Evolutionary conservation across 2,113 vertebrate species (phyloP).

Genomic region (Takifugu flavidus): DNA sequence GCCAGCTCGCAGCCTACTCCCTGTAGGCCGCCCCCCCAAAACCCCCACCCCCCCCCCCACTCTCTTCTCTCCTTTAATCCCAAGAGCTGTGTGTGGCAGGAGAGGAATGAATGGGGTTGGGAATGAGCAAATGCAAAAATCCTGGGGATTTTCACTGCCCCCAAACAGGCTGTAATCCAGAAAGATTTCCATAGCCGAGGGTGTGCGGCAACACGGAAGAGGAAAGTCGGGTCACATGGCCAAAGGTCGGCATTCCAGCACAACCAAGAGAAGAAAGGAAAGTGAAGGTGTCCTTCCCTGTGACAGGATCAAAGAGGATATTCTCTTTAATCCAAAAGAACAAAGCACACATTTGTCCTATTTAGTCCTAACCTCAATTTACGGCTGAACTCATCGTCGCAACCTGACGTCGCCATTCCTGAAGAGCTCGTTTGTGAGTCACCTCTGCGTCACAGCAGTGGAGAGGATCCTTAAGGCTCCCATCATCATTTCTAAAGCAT

Average conservation of each 20-base stretch:
- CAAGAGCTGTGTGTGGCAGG: constrained; percentile 45
- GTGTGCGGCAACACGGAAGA: constrained; percentile 18
- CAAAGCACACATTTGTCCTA: background rate
- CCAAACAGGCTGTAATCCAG: constrained; percentile 58
- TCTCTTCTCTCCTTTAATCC: constrained; percentile 62
- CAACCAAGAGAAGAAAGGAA: background rate
- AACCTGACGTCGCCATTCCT: no score
- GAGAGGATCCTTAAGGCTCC: no score
- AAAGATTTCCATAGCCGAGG: constrained; percentile 29
- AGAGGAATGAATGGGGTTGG: constrained; percentile 46
- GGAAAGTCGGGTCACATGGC: constrained; percentile 27
- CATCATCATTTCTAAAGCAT: no score
- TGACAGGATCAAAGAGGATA: constrained; percentile 3
- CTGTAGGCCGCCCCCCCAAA: no score
- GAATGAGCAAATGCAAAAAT: constrained; percentile 62
- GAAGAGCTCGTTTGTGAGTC: no score
- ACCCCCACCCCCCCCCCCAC: constrained; percentile 37
- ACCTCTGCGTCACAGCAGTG: no score
- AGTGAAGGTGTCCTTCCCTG: constrained; percentile 8
- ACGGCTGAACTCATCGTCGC: no score
- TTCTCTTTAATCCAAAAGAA: background rate
- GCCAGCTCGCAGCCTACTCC: constrained; percentile 20
- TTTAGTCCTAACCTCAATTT: no score
- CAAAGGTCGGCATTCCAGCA: constrained; percentile 3
- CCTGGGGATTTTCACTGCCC: constrained; percentile 64